A percentile compares a stretch with the other conserved stretches of the same genome.
phyloP scores from a whole-genome alignment of 1,140 invertebrate genomes.

The Drosophila fuyamai region DNA sequence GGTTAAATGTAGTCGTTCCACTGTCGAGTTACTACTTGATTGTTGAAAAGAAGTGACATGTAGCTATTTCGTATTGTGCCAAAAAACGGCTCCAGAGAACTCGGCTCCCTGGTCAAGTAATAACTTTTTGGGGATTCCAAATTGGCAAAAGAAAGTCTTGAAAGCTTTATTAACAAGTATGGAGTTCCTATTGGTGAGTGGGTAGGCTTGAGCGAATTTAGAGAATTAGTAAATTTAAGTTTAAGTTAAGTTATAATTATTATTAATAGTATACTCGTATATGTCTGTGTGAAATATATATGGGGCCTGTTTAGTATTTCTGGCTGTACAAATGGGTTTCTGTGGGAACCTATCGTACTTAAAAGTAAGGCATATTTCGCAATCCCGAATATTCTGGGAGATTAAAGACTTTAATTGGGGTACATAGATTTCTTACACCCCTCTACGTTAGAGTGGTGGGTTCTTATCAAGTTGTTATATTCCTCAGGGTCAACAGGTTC shows the following conservation, averaged over 20 bases:
- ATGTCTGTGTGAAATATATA: not conserved
- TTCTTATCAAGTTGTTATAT: too few relatives aligned
- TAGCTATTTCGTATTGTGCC: not conserved
- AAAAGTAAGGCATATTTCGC: not conserved
- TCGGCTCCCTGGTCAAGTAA: not conserved
- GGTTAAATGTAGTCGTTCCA: constrained; percentile 15
- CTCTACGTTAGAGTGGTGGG: too few relatives aligned
- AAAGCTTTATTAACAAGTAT: not conserved
- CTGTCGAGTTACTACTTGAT: constrained; percentile 3
- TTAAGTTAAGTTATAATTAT: constrained; percentile 1
- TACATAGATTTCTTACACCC: not conserved
- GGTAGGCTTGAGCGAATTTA: not conserved
- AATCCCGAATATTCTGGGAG: not conserved
- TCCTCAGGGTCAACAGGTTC: too few relatives aligned
- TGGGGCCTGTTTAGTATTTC: not conserved
- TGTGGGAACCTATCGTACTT: not conserved
- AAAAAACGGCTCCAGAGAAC: constrained; percentile 1
- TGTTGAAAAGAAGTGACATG: not conserved
- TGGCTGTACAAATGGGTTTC: not conserved
- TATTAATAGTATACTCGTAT: constrained; percentile 4
- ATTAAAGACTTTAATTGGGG: not conserved
- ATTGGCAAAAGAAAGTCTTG: not conserved
- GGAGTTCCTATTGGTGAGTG: not conserved
- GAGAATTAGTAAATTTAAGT: constrained; percentile 2
- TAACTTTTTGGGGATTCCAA: not conserved